These are phyloP conservation scores for Lutjanus campechanus DNA, from an alignment of 2,797 vertebrate species.

Conservation along the genomic window DNA sequence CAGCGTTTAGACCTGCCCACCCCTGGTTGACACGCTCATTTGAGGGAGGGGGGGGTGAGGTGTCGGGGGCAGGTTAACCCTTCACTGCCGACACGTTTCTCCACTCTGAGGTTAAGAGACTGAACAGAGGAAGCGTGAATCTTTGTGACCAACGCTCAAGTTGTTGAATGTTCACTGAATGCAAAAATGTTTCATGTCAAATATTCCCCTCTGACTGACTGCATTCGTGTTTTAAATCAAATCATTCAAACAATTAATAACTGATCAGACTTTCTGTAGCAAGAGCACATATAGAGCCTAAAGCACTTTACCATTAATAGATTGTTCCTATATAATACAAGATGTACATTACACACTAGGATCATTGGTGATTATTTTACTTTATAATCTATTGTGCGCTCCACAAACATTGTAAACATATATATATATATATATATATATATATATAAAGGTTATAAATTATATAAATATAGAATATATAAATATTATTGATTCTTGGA, in stretches of 20 bases:
- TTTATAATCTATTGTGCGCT: neutral
- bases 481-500: no score
- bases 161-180: conserved; percentile 28
- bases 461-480: no score
- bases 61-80: conserved; percentile 65
- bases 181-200: conserved; percentile 27
- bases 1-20: conserved; percentile 61
- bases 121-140: conserved; percentile 13
- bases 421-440: no score
- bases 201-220: neutral
- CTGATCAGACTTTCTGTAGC: neutral
- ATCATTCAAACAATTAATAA: conserved; percentile 4
- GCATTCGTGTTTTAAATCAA: neutral
- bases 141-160: conserved; percentile 34
- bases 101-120: conserved; percentile 55
- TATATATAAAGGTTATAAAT: no score
- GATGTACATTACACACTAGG: neutral
- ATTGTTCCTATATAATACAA: neutral
- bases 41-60: conserved; percentile 10
- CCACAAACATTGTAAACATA: no score
- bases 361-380: neutral
- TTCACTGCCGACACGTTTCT: conserved; percentile 60
- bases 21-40: conserved; percentile 50
- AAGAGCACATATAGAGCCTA: neutral
- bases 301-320: neutral